A percentile compares a stretch with the other conserved stretches of the same genome.
Evolutionary conservation across 2,797 vertebrate genomes (phyloP).

Genomic region (Salmo trutta): DNA sequence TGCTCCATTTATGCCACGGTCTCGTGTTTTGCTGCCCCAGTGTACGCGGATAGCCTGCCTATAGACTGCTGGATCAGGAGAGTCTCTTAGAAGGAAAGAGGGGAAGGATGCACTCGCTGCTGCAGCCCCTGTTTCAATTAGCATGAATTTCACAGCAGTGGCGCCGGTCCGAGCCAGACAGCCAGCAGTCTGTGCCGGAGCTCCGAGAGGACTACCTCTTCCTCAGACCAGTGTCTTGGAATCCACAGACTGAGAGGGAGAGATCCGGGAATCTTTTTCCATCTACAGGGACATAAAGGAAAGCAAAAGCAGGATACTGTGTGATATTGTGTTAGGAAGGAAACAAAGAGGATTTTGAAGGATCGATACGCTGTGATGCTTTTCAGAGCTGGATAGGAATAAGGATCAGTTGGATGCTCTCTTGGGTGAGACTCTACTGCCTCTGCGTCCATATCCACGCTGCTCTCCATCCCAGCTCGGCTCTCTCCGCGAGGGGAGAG

Average conservation of each 20-base stretch:
- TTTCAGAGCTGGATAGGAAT: constrained; percentile 1
- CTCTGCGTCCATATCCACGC: neutral
- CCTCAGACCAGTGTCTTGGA: constrained; percentile 41
- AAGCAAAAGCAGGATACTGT: constrained; percentile 10
- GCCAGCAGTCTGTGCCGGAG: constrained; percentile 54
- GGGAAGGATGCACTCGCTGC: constrained; percentile 70
- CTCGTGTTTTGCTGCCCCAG: constrained; percentile 1
- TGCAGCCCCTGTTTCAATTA: constrained; percentile 74
- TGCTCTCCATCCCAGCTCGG: neutral
- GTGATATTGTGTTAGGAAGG: constrained; percentile 44
- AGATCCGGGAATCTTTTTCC: constrained; percentile 26
- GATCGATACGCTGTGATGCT: neutral
- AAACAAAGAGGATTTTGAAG: constrained; percentile 30
- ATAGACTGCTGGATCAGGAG: neutral
- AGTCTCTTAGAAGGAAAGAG: neutral
- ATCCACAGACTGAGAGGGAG: constrained; percentile 37
- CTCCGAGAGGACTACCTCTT: constrained; percentile 50
- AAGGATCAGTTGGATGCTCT: constrained; percentile 37
- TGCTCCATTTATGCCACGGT: constrained; percentile 43
- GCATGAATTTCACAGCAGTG: constrained; percentile 76
- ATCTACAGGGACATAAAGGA: neutral
- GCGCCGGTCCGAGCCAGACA: constrained; percentile 27
- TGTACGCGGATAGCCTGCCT: constrained; percentile 14
- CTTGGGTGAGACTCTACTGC: neutral
- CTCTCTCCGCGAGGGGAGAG: constrained; percentile 12